Conservation (phyloP, 2,797 vertebrate species). For the Gadopsis bispinosus region DNA sequence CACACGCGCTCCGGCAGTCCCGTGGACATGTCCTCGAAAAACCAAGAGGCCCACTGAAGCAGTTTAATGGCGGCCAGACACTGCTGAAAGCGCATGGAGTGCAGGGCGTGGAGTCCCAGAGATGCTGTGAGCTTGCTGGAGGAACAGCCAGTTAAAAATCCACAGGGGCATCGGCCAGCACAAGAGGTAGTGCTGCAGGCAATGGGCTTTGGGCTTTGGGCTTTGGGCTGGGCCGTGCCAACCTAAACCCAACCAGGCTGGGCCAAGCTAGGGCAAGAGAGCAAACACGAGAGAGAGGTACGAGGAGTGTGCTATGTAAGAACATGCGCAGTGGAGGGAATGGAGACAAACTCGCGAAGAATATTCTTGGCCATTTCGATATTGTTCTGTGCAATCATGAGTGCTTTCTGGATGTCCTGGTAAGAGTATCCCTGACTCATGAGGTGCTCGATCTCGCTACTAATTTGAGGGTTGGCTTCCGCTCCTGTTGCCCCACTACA, state of each 20-base stretch:
- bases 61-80: conserved; percentile 64
- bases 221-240: conserved; percentile 51
- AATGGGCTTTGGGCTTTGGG: conserved; percentile 56
- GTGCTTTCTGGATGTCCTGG: conserved; percentile 99
- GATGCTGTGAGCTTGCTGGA: conserved; percentile 64
- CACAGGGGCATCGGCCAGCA: conserved; percentile 68
- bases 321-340: conserved; percentile 92
- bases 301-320: conserved; percentile 90
- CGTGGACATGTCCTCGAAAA: conserved; percentile 39
- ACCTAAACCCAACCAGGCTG: conserved; percentile 59
- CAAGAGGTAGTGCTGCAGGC: conserved; percentile 65
- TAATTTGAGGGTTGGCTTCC: conserved; percentile 87
- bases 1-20: conserved; percentile 27
- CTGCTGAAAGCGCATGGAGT: conserved; percentile 78
- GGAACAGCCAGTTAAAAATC: conserved; percentile 67
- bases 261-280: conserved; percentile 70
- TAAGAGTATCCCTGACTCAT: conserved; percentile 98
- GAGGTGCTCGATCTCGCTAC: conserved; percentile 94
- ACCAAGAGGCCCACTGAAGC: conserved; percentile 51
- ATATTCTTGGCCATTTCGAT: conserved; percentile 99
- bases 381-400: conserved; percentile 99
- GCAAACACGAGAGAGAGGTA: conserved; percentile 35
- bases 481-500: conserved; percentile 55
- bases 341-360: conserved; percentile 96
- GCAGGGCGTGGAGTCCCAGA: conserved; percentile 68